Base-by-base conservation (phyloP, 30 jellyfish, hydroid and myxozoan species). In the Hydractinia echinata region DNA sequence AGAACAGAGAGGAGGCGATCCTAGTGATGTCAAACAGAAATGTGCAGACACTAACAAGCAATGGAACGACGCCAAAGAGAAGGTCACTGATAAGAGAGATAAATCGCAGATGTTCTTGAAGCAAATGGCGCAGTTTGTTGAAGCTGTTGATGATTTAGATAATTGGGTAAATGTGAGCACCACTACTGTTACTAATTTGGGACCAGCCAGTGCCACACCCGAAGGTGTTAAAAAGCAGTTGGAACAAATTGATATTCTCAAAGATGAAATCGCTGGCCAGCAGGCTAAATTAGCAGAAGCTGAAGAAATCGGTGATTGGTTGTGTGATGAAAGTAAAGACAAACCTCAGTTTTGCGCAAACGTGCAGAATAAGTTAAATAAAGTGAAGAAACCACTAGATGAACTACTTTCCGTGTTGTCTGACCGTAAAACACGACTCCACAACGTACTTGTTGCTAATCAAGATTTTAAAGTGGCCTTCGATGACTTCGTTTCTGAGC, bases 261-360 rank as follows among this genome's bases (percentile, higher is more conserved):
- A 86, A 58, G 96, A 92, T 8, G 96, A 92, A 72, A 60, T 86
- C 39, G 72, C 49, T 51, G 83, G 76, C 55, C 98, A 92, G 82
- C 88, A 79, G 48, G 61, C 89, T 20, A 92, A 92, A 60, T 68
- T 92, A 69, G 89, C 89, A 51, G 71, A 87, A 1, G 95, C 89
- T 49, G 95, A 83, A 73, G 79, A 81, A 50, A 78, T 87, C 56
- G 96, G 87, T 0, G 81, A 82, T 39, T 81, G 93, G 94, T 60
- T 92, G 81, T 55, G 89, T n/a, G 95, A 83, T 3, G 87, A 86
- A 67, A 87, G 79, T 72, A 70, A 87, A 80, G 96, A 92, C 79
- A 86, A 86, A 81, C 96, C 96, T 4, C 91, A 83, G 54, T 92
- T 92, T 70, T 71, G 94, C 69, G 79, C 95, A 7, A 86, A 77